Conservation (phyloP, 1,140 invertebrate species). For the Holotrichia oblita region DNA sequence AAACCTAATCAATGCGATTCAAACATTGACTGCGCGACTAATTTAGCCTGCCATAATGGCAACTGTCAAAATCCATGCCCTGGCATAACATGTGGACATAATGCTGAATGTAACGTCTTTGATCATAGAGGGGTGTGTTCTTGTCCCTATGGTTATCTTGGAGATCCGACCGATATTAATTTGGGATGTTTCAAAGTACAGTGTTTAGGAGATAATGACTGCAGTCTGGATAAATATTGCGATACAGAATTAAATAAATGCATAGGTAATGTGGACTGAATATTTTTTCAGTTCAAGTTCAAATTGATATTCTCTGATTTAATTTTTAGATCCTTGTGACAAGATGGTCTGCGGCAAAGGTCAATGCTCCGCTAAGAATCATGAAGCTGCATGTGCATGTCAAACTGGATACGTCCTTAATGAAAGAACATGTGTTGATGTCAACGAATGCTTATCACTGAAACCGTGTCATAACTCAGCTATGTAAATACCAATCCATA, state of each 20-base stretch:
- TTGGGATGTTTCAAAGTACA: constrained; percentile 86
- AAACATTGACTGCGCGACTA: constrained; percentile 75
- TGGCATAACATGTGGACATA: constrained; percentile 72
- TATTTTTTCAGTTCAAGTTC: background rate
- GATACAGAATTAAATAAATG: constrained; percentile 80
- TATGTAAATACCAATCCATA: constrained; percentile 60
- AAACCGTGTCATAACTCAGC: constrained; percentile 83
- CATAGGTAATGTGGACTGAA: constrained; percentile 66
- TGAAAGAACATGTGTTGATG: constrained; percentile 78
- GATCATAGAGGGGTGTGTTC: constrained; percentile 76
- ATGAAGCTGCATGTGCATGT: constrained; percentile 78
- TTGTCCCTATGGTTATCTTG: constrained; percentile 81
- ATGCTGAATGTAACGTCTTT: constrained; percentile 76
- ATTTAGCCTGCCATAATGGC: constrained; percentile 74
- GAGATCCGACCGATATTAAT: constrained; percentile 76
- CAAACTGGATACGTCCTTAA: constrained; percentile 74
- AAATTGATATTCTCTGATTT: constrained; percentile 2
- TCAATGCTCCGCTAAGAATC: constrained; percentile 73
- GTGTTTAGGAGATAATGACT: constrained; percentile 80
- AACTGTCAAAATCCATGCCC: constrained; percentile 82
- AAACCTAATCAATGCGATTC: constrained; percentile 75
- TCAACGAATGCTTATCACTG: constrained; percentile 79
- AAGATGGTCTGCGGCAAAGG: constrained; percentile 78
- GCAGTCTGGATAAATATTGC: constrained; percentile 78
- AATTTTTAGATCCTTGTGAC: constrained; percentile 77